Base-by-base conservation (phyloP, 2,888 invertebrate species). In the Ichneumoninae sp. region DNA sequence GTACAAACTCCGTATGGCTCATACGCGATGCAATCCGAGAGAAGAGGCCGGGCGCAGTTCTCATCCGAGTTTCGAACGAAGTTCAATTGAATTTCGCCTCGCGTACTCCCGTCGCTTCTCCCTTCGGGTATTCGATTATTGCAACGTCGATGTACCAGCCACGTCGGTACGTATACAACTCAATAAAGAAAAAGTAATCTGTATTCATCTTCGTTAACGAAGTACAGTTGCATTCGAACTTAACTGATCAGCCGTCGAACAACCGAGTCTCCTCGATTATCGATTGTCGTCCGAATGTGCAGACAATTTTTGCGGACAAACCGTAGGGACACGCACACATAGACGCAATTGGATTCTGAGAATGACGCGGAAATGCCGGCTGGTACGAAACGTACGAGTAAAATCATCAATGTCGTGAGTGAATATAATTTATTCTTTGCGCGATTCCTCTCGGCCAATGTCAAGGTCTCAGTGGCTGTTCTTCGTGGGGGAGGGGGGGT, bases 1-100 rank as follows among this genome's bases (percentile, higher is more conserved):
- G 22, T 13, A 13, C 10, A 26, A 26, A 26, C 44, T 22, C 26
- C 26, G 57, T 10, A 57, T 10, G 44, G 57, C 57, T 26, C 13
- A 26, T 40, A 19, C 10, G 54, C 19, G n/a, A 54, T 36, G 19
- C 52, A 73, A 54, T 26, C 66, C 19, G 26, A 44, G 36, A 30
- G 36, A 63, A 26, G 50, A 71, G 16, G 57, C 70, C 54, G n/a
- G 70, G 13, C 63, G 65, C 26, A 47, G 22, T 19, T 66, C 66
- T 54, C 66, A 65, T 71, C 47, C 65, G 71, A 66, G 66, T 77
- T 77, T 50, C 71, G 65, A 71, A 76, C 54, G 54, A 76, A 82
- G 77, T 77, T 82, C 77, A 77, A 82, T 82, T 82, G 76, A 44
- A 77, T 82, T 77, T 76, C 70, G 63, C 26, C 50, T 75, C 66